Evolutionary conservation across 2,888 invertebrate species (phyloP), one percentile per base, ranked within the genome.

Genomic region (Drosophila putrida): DNA sequence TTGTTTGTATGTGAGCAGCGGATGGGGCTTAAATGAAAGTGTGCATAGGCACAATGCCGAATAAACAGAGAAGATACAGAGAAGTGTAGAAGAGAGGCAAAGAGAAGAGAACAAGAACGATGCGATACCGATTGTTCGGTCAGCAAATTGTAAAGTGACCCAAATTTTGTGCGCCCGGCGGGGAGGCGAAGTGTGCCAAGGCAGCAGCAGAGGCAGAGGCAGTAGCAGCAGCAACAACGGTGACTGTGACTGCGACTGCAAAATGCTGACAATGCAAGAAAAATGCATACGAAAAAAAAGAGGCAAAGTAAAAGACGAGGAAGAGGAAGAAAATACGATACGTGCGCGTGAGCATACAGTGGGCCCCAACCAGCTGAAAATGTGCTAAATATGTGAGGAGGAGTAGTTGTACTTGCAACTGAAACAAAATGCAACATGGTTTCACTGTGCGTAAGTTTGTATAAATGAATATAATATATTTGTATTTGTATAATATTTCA

Each of bases 141-240:
- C 83, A 84, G 83, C 83, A 72, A 89, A 88, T 84, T 84, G 75
- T 87, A 87, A 77, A 88, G 78, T 90, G 90, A 86, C 90, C 90
- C 85, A 86, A 86, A 90, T 90, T 89, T 72, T 51, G 27, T 57
- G 57, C 65, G 67, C 74, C 71, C 67, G 60, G 67, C 78, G 73
- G 72, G 80, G 80, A 70, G 71, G 55, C 88, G 82, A 89, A 84
- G 90, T 89, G 80, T 88, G 88, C 86, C 89, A 87, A 81, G 82
- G 88, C 80, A 82, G 84, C 73, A 35, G 39, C 50, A 53, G 57
- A 65, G 71, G 78, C 67, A 66, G 75, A 49, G 59, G 71, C 67
- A 64, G 59, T 55, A 57, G 60, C 61, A 73, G 60, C 61, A 73
- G 78, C 70, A 82, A 67, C 75, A 44, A 27, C 27, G 54, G 49